Evolutionary conservation across 2,797 vertebrate genomes (phyloP).

Genomic region (Otolemur crassicaudatus): DNA sequence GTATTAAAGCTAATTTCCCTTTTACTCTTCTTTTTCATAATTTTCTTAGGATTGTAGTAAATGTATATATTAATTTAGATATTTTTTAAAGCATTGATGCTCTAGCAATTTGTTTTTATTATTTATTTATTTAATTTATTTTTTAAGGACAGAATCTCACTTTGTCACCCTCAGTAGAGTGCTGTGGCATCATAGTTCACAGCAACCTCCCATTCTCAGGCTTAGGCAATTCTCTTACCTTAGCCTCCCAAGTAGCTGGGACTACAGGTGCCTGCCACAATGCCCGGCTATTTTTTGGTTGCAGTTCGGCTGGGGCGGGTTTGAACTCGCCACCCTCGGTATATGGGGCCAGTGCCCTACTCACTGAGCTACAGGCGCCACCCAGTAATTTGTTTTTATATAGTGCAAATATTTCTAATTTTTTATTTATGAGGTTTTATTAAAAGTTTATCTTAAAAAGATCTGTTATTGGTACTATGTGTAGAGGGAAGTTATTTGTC

Average conservation of each 20-base stretch:
- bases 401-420: background rate
- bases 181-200: too few relatives aligned
- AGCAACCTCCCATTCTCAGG: too few relatives aligned
- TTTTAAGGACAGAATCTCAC: too few relatives aligned
- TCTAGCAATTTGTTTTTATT: slow-evolving; percentile 19
- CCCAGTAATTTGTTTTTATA: background rate
- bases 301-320: too few relatives aligned
- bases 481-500: background rate
- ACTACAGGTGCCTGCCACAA: too few relatives aligned
- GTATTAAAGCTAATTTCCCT: background rate
- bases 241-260: too few relatives aligned
- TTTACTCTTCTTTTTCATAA: slow-evolving; percentile 8
- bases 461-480: background rate
- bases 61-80: slow-evolving; percentile 1
- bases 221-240: too few relatives aligned
- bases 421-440: background rate
- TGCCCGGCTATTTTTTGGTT: too few relatives aligned
- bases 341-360: too few relatives aligned
- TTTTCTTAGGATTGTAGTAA: background rate
- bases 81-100: background rate
- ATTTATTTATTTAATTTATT: background rate
- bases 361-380: too few relatives aligned
- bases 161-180: too few relatives aligned
- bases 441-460: background rate
- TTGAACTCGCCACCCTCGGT: too few relatives aligned